Percentiles rank a stretch among this genome's conserved stretches.
Conservation (phyloP, 2,113 vertebrate genomes). For the Anhinga rufa region DNA sequence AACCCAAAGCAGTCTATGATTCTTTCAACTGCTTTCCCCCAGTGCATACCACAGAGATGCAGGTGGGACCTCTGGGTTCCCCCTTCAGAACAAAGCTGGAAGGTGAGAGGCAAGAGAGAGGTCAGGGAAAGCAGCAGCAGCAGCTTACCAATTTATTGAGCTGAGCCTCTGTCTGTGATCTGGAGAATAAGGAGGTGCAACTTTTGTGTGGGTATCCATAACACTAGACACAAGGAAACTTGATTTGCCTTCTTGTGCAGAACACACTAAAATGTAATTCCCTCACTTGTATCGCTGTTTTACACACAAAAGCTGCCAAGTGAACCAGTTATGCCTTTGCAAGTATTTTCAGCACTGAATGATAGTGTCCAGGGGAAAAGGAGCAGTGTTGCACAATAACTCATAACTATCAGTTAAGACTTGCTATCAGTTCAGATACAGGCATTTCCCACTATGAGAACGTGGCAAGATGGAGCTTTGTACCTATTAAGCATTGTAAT, state of each 20-base stretch:
- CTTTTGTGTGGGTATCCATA: neutral
- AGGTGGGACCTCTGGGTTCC: neutral
- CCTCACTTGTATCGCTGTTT: fast-evolving
- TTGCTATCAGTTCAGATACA: neutral
- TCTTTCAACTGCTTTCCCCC: neutral
- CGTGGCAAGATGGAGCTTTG: neutral
- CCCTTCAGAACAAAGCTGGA: too few relatives aligned
- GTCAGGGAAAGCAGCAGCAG: neutral
- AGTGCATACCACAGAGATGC: too few relatives aligned
- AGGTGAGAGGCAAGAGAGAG: neutral
- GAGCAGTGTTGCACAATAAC: neutral
- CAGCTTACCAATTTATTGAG: neutral
- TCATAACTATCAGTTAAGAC: neutral
- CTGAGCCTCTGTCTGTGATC: neutral
- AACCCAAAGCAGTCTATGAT: too few relatives aligned
- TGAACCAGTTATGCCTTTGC: neutral
- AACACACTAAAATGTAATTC: neutral
- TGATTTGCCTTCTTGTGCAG: neutral
- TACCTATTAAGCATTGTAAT: neutral
- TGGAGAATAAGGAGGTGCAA: neutral
- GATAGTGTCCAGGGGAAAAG: neutral
- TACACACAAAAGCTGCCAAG: too few relatives aligned
- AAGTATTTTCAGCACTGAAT: neutral
- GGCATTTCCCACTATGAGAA: neutral
- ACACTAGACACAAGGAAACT: neutral